These are phyloP conservation scores for Nannoperca australis DNA, from an alignment of 2,797 vertebrate species.

Conservation along the genomic window DNA sequence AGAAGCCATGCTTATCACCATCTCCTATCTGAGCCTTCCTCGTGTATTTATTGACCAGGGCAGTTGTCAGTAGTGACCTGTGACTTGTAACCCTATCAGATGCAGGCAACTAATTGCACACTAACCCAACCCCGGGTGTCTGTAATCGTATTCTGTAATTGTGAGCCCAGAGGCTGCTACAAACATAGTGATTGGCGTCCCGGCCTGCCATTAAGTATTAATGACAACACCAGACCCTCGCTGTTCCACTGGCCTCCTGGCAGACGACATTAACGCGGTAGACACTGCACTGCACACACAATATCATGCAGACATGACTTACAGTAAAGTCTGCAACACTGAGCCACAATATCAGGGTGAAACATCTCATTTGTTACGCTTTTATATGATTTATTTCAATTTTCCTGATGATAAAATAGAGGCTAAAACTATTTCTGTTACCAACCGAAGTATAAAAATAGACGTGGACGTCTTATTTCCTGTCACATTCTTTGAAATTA, in stretches of 20 bases:
- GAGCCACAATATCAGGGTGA: not conserved
- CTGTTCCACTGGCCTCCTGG: conserved; percentile 67
- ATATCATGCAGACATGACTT: conserved; percentile 34
- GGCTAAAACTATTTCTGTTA: conserved; percentile 8
- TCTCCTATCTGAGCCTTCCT: conserved; percentile 26
- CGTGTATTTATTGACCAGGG: conserved; percentile 50
- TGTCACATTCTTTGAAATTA: conserved; percentile 44
- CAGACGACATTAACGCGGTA: conserved; percentile 43
- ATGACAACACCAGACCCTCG: conserved; percentile 76
- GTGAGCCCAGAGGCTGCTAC: conserved; percentile 67
- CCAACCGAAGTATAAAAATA: conserved; percentile 33
- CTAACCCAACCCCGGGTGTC: conserved; percentile 68
- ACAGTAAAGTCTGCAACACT: conserved; percentile 9
- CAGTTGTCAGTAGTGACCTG: conserved; percentile 71
- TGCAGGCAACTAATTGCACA: conserved; percentile 69
- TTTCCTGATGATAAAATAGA: not conserved
- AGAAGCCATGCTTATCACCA: conserved; percentile 10
- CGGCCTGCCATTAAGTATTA: conserved; percentile 78
- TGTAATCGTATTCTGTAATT: conserved; percentile 78
- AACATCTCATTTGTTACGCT: not conserved
- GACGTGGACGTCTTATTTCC: conserved; percentile 22
- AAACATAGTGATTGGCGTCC: conserved; percentile 68
- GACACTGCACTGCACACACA: conserved; percentile 30
- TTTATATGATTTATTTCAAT: conserved; percentile 3
- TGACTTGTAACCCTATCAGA: conserved; percentile 77